phyloP scores from a whole-genome alignment of 2,113 vertebrate species.

The Tautogolabrus adspersus region DNA sequence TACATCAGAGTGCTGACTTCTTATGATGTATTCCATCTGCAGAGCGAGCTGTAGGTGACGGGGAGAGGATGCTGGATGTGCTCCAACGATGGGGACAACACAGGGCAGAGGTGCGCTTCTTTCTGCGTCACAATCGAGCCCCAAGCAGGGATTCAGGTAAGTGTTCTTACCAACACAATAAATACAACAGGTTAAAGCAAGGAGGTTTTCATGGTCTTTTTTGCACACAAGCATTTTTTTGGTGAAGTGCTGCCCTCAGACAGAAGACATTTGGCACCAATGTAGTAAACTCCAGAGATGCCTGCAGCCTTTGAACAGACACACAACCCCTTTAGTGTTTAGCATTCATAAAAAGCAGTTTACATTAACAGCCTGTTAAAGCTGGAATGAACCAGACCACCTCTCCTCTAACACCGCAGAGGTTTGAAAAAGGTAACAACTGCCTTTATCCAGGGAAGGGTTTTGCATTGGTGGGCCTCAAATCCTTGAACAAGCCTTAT shows the following conservation, averaged over 20 bases:
- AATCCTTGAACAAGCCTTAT: slow-evolving; percentile 44
- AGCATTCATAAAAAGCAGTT: slow-evolving; percentile 3
- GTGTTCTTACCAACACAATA: slow-evolving; percentile 30
- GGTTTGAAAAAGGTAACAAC: neutral
- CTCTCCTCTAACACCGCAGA: neutral
- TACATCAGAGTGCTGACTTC: neutral
- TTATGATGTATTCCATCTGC: slow-evolving; percentile 19
- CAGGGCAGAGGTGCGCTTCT: slow-evolving; percentile 92
- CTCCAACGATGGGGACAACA: slow-evolving; percentile 92
- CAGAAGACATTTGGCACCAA: slow-evolving; percentile 49
- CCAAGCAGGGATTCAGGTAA: slow-evolving; percentile 87
- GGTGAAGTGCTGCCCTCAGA: neutral
- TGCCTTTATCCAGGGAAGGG: slow-evolving; percentile 6
- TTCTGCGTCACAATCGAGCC: slow-evolving; percentile 90
- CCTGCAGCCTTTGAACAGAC: slow-evolving; percentile 16
- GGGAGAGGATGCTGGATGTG: slow-evolving; percentile 93
- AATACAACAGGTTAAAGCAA: neutral
- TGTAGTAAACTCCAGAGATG: slow-evolving; percentile 42
- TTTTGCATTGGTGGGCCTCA: slow-evolving; percentile 37
- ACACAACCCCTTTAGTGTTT: neutral
- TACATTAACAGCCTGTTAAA: slow-evolving; percentile 3
- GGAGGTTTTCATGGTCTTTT: neutral
- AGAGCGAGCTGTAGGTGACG: slow-evolving; percentile 91
- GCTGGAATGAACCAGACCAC: neutral
- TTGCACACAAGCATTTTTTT: neutral